These are phyloP conservation scores for Sebastes minor DNA, from an alignment of 2,797 vertebrate genomes.

Conservation along the genomic window DNA sequence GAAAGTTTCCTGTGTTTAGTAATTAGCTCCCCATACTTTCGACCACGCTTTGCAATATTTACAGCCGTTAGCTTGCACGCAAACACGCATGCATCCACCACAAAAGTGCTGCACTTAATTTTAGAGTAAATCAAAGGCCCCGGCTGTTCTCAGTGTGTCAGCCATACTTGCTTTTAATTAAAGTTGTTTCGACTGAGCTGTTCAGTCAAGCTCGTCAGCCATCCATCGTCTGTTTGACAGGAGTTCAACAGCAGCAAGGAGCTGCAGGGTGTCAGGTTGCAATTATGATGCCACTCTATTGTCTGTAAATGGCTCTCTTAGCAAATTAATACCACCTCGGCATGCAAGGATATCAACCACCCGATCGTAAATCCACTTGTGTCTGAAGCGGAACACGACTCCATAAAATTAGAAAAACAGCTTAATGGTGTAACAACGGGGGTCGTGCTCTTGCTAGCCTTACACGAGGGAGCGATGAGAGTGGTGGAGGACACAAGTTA, in stretches of 20 bases:
- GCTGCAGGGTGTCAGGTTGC: conserved; percentile 58
- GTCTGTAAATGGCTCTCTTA: conserved; percentile 48
- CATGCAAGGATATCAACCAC: conserved; percentile 40
- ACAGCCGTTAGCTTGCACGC: conserved; percentile 16
- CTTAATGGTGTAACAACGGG: conserved; percentile 46
- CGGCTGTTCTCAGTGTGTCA: conserved; percentile 42
- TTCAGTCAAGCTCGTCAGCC: conserved; percentile 48
- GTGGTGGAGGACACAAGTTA: conserved; percentile 17
- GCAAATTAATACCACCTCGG: conserved; percentile 56
- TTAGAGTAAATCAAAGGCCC: conserved; percentile 33
- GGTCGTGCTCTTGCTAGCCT: conserved; percentile 33
- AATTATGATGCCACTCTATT: conserved; percentile 60
- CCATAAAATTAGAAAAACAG: conserved; percentile 49
- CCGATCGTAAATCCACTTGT: conserved; percentile 50
- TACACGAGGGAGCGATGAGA: conserved; percentile 10
- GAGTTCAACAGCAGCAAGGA: conserved; percentile 38
- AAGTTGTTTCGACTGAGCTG: conserved; percentile 54
- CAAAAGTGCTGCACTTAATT: conserved; percentile 27
- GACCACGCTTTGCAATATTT: conserved; percentile 7
- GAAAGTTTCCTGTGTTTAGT: conserved; percentile 8
- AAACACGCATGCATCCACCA: conserved; percentile 19
- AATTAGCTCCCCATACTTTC: conserved; percentile 7
- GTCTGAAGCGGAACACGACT: conserved; percentile 36
- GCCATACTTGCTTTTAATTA: conserved; percentile 74
- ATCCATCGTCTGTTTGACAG: conserved; percentile 57